phyloP scores from a whole-genome alignment of 2,797 vertebrate genomes.

The Protonibea diacanthus region DNA sequence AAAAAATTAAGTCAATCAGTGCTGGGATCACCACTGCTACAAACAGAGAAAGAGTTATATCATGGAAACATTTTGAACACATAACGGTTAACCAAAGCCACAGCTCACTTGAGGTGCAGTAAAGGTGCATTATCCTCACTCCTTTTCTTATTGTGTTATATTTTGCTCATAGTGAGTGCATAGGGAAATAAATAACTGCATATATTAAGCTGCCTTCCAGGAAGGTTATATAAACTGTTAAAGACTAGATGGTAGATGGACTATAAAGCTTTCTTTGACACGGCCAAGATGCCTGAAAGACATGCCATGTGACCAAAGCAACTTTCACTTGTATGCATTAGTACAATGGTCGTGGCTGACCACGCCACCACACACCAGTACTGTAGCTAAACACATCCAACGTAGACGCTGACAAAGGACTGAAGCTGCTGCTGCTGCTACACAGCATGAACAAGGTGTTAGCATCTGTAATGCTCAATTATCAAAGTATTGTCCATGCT shows the following conservation, averaged over 20 bases:
- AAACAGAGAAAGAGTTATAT: conserved; percentile 65
- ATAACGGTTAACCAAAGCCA: conserved; percentile 32
- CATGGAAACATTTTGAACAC: conserved; percentile 40
- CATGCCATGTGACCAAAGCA: neutral
- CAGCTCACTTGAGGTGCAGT: conserved; percentile 53
- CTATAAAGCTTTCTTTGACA: neutral
- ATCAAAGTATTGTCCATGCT: neutral
- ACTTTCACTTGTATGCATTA: neutral
- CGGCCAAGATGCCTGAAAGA: neutral
- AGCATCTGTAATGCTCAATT: neutral
- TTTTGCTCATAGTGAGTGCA: neutral
- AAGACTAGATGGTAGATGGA: neutral
- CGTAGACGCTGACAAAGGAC: neutral
- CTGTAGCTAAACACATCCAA: neutral
- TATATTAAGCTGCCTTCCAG: too few relatives aligned
- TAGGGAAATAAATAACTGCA: neutral
- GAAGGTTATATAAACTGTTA: neutral
- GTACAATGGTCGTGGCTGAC: neutral
- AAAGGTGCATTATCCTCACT: conserved; percentile 1
- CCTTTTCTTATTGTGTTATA: neutral
- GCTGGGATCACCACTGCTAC: conserved; percentile 50
- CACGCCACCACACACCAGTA: neutral
- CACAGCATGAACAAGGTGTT: neutral
- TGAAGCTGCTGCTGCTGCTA: neutral
- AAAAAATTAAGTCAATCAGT: conserved; percentile 76